phyloP scores from a whole-genome alignment of 2,113 vertebrate genomes.

The Scatophagus argus region DNA sequence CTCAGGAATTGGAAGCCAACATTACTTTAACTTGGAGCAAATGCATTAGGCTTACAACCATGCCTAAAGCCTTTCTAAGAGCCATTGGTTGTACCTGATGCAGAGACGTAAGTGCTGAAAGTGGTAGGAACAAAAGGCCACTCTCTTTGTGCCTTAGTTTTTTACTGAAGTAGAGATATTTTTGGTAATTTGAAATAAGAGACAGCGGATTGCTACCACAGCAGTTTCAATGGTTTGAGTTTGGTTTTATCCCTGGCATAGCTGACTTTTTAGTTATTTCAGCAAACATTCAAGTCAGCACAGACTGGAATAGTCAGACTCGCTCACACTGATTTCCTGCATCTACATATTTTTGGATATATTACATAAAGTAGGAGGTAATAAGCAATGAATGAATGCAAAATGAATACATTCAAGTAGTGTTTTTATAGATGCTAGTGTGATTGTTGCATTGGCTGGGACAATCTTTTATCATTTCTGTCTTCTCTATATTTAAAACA shows the following conservation, averaged over 20 bases:
- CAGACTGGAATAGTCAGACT: slow-evolving; percentile 6
- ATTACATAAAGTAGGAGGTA: not conserved
- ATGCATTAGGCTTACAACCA: not conserved
- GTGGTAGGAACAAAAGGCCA: not conserved
- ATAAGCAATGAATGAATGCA: not conserved
- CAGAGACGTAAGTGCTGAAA: slow-evolving; percentile 2
- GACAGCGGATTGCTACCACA: slow-evolving; percentile 11
- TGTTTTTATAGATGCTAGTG: not conserved
- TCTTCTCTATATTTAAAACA: slow-evolving; percentile 8
- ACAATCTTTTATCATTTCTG: slow-evolving; percentile 3
- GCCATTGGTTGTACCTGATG: not conserved
- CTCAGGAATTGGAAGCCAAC: not conserved
- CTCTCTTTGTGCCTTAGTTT: not conserved
- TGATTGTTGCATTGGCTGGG: slow-evolving; percentile 29
- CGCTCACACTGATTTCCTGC: not conserved
- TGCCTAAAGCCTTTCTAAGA: not conserved
- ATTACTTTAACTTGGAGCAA: not conserved
- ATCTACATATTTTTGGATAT: not conserved
- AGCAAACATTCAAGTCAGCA: slow-evolving; percentile 19
- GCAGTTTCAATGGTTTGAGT: too few relatives aligned
- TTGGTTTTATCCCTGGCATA: slow-evolving; percentile 9
- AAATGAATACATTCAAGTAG: not conserved
- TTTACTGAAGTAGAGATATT: not conserved
- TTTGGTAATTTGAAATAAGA: not conserved
- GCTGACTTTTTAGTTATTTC: not conserved